These are phyloP conservation scores for Pentamera pediparva DNA, from an alignment of 53 echinoderm and acorn worm species.

Conservation along the genomic window DNA sequence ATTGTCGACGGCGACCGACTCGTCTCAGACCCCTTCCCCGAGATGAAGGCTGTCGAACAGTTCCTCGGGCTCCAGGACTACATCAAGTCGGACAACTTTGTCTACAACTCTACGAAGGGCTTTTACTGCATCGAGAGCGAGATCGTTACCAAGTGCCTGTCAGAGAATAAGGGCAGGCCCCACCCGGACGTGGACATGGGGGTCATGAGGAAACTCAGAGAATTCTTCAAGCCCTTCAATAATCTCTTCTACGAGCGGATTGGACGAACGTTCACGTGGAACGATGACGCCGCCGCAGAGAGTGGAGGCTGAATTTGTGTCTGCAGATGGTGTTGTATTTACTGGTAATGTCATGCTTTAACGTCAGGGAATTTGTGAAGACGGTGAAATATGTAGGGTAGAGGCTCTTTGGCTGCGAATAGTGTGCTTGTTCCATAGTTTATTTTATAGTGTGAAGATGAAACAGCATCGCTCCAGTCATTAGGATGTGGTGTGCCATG, in stretches of 20 bases:
- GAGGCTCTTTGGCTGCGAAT: too few relatives aligned
- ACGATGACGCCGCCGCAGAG: too few relatives aligned
- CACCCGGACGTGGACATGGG: conserved; percentile 67
- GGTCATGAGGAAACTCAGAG: conserved; percentile 52
- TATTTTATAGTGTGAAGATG: too few relatives aligned
- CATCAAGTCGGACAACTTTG: conserved; percentile 57
- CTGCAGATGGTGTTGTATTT: too few relatives aligned
- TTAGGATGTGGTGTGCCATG: too few relatives aligned
- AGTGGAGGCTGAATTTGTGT: too few relatives aligned
- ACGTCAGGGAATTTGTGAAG: too few relatives aligned
- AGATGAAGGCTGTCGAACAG: conserved; percentile 74
- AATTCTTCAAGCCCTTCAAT: conserved; percentile 75
- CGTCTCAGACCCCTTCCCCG: conserved; percentile 65
- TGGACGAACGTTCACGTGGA: conserved; percentile 67
- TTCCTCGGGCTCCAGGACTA: conserved; percentile 64
- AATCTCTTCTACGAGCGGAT: conserved; percentile 58
- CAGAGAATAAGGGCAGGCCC: conserved; percentile 66
- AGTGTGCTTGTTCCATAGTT: too few relatives aligned
- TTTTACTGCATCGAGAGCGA: conserved; percentile 76
- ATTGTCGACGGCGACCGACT: conserved; percentile 85
- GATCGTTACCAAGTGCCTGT: conserved; percentile 61
- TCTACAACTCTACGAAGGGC: conserved; percentile 64
- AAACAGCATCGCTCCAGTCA: too few relatives aligned
- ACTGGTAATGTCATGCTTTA: too few relatives aligned
- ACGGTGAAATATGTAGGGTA: too few relatives aligned